A percentile compares a stretch with the other conserved stretches of the same genome.
Evolutionary conservation across 30 jellyfish, hydroid and myxozoan genomes (phyloP).

Genomic region (Chironex yamaguchii): DNA sequence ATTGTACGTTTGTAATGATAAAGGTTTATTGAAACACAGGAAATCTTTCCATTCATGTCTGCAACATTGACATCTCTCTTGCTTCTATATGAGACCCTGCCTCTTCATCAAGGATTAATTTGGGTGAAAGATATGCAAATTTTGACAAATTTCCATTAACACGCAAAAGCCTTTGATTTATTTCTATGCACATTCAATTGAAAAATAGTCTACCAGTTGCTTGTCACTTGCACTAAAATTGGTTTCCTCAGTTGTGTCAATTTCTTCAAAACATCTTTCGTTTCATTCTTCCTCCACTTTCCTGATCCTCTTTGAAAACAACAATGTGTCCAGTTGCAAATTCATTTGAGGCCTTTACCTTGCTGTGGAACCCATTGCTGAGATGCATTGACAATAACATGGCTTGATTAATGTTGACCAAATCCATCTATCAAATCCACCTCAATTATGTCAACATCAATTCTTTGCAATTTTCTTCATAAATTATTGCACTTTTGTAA

Average conservation of each 20-base stretch:
- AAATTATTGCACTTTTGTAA: background rate
- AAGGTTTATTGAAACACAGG: too few species aligned
- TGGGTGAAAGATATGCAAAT: too few species aligned
- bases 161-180: conserved; percentile 1
- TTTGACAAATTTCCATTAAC: background rate
- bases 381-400: too few species aligned
- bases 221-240: background rate
- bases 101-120: background rate
- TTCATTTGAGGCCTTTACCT: too few species aligned
- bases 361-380: too few species aligned
- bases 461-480: background rate
- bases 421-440: conserved; percentile 4
- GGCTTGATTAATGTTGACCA: too few species aligned
- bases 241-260: background rate
- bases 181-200: background rate
- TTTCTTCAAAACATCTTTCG: background rate
- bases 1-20: too few species aligned
- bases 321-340: background rate
- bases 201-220: too few species aligned
- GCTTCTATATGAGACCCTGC: conserved; percentile 7
- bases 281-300: conserved; percentile 6
- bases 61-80: background rate
- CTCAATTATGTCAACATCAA: background rate
- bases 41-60: background rate
- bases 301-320: conserved; percentile 4